Evolutionary conservation across 2,888 invertebrate genomes (phyloP), one percentile per base, ranked within the genome.

Genomic region (Papilio demoleus): DNA sequence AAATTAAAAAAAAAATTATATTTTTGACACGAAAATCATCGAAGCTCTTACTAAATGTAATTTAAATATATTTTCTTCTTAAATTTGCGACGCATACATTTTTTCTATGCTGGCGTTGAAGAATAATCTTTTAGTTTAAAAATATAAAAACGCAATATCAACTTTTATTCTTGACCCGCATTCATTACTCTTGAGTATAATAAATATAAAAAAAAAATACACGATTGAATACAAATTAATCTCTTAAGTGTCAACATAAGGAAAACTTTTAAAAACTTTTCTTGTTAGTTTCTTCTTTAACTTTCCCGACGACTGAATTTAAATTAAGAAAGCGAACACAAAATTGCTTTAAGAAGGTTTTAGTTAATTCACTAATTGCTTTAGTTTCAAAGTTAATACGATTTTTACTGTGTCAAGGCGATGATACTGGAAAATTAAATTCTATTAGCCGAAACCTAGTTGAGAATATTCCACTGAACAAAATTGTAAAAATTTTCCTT

Each of bases 301-400:
- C 24, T 61, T 31, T 61, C 42, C 36, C 42, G 45, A 56, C 47
- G 24, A 36, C 62, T 66, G 38, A 66, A 69, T 65, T 65, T 61
- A 63, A 70, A 66, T 70, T 47, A 62, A 66, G 66, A 58, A 63
- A 65, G 63, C 60, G 24, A 64, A 68, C 59, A 50, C 40, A 50
- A 59, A 68, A 47, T 59, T 50, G n/a, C 40, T 60, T 59, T 38
- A 50, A 50, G 36, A 47, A 47, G 12, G 64, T 40, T 47, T 22
- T 40, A 31, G 50, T 36, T 65, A 65, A 68, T 60, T 22, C 50
- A 19, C 38, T 68, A 65, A 68, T 65, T 65, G 60, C 65, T 68
- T 60, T 60, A 68, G 65, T 65, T 63, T 68, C 50, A 22, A 17
- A n/a, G 12, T 38, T 56, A 63, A 58, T 58, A 63, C 12, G 47